These are phyloP conservation scores for Luffia ferchaultella DNA, from an alignment of 2,888 invertebrate species.

Conservation along the genomic window DNA sequence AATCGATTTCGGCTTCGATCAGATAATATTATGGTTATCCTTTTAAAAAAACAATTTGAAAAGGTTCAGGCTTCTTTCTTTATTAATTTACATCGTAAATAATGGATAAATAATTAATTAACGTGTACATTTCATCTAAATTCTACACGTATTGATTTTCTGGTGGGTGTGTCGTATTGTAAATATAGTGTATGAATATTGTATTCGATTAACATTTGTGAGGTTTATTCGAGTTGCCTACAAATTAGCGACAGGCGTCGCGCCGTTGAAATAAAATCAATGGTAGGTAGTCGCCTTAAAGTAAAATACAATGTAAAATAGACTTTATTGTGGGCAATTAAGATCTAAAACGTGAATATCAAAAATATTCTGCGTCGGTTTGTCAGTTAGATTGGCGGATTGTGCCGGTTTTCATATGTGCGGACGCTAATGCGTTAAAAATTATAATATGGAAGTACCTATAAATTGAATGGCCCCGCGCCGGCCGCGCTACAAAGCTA, in stretches of 20 bases:
- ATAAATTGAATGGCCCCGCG: slow-evolving; percentile 4
- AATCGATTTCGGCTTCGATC: neutral
- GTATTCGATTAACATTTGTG: neutral
- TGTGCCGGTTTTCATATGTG: slow-evolving; percentile 2
- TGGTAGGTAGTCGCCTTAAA: neutral
- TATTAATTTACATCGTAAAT: neutral
- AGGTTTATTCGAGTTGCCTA: slow-evolving; percentile 1
- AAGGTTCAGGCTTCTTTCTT: neutral
- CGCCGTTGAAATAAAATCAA: neutral
- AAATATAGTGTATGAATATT: too few species aligned
- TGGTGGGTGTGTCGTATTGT: too few species aligned
- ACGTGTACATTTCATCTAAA: too few species aligned
- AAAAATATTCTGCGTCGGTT: neutral
- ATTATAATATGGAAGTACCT: slow-evolving; percentile 6
- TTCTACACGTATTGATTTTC: too few species aligned
- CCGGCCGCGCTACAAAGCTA: neutral
- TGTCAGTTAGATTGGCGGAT: slow-evolving; percentile 1
- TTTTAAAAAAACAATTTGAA: too few species aligned
- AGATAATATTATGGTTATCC: too few species aligned
- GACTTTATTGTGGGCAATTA: neutral
- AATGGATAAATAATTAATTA: neutral
- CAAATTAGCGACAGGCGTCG: neutral
- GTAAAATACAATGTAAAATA: neutral
- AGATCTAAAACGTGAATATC: neutral
- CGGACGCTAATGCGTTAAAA: slow-evolving; percentile 6